Percentiles rank a stretch among this genome's conserved stretches.
These are phyloP conservation scores for Ceraclea dissimilis DNA, from an alignment of 2,888 invertebrate species.

Conservation along the genomic window DNA sequence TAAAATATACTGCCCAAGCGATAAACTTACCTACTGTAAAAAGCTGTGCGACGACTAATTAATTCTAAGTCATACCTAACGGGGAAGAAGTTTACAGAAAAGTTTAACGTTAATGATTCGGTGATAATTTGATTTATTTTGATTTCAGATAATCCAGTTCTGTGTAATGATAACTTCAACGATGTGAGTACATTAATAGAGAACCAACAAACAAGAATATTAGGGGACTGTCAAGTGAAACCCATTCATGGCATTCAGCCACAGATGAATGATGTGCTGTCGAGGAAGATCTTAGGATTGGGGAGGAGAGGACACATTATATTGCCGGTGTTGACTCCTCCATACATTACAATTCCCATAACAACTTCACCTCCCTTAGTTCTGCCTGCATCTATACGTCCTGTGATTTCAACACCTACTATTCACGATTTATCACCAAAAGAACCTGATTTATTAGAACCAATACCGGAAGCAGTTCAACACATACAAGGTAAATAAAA, in stretches of 20 bases:
- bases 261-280: slow-evolving; percentile 24
- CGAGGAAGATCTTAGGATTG: slow-evolving; percentile 29
- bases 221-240: slow-evolving; percentile 37
- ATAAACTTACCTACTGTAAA: too few species aligned
- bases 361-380: slow-evolving; percentile 39
- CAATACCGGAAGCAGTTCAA: slow-evolving; percentile 8
- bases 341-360: slow-evolving; percentile 41
- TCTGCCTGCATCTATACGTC: slow-evolving; percentile 26
- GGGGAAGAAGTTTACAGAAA: too few species aligned
- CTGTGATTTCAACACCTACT: neutral
- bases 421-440: slow-evolving; percentile 1
- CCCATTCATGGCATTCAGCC: slow-evolving; percentile 35
- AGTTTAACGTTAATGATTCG: too few species aligned
- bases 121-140: too few species aligned
- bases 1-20: too few species aligned
- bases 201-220: slow-evolving; percentile 63
- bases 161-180: slow-evolving; percentile 66
- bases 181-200: slow-evolving; percentile 64
- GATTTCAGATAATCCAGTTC: slow-evolving; percentile 69
- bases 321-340: slow-evolving; percentile 37
- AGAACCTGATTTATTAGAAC: slow-evolving; percentile 3
- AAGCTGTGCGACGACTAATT: too few species aligned
- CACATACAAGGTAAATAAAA: slow-evolving; percentile 3
- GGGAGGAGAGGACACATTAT: slow-evolving; percentile 35
- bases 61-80: too few species aligned